A percentile compares a stretch with the other conserved stretches of the same genome.
Evolutionary conservation across 2,113 vertebrate genomes (phyloP).

Genomic region (Pavo muticus): DNA sequence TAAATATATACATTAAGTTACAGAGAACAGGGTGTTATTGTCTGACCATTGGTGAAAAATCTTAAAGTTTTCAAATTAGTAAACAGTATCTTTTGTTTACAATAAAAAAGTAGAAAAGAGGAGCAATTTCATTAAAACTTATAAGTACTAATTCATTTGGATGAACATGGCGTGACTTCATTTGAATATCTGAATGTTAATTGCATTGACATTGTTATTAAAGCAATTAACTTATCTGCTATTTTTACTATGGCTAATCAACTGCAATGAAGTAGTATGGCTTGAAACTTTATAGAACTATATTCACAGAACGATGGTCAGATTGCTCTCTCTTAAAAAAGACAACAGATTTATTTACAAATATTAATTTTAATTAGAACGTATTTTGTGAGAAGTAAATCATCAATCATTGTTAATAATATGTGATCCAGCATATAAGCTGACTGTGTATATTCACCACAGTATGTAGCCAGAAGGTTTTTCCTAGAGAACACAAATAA

Average conservation of each 20-base stretch:
- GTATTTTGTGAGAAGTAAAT: conserved; percentile 39
- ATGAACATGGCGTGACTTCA: neutral
- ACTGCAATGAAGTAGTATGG: neutral
- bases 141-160: neutral
- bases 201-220: conserved; percentile 22
- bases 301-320: neutral
- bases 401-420: neutral
- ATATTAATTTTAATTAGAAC: conserved; percentile 45
- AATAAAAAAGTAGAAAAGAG: neutral
- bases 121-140: neutral
- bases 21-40: neutral
- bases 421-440: neutral
- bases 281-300: neutral
- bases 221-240: conserved; percentile 29
- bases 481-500: conserved; percentile 45
- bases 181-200: conserved; percentile 31
- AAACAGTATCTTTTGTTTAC: neutral
- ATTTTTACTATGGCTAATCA: conserved; percentile 20
- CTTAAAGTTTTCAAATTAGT: neutral
- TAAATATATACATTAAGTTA: neutral
- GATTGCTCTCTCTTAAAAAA: neutral
- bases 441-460: neutral
- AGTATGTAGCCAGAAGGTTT: neutral
- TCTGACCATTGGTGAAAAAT: neutral
- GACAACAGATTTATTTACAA: conserved; percentile 25